Conservation (phyloP, 2,113 vertebrate genomes). For the Cinclus mexicanus region DNA sequence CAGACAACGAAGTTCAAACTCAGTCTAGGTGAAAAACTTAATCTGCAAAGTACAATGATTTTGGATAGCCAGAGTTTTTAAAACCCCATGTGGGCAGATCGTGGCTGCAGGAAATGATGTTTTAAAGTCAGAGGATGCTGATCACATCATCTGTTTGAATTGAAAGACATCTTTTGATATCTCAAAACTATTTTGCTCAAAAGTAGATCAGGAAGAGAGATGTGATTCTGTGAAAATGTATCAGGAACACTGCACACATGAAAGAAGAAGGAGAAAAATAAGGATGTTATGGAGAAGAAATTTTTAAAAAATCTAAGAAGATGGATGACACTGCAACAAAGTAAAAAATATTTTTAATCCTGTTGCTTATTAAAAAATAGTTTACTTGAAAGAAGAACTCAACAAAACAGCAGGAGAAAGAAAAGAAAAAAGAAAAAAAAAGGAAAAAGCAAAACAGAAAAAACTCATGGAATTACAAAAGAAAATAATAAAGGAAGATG, state of each 20-base stretch:
- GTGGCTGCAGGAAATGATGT: background rate
- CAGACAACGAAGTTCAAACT: background rate
- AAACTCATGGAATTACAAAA: background rate
- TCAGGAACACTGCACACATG: background rate
- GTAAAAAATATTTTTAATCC: background rate
- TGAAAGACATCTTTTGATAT: background rate
- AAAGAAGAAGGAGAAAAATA: background rate
- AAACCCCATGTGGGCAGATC: background rate
- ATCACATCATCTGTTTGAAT: background rate
- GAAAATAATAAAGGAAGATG: background rate
- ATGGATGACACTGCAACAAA: background rate
- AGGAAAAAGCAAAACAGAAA: fast-evolving
- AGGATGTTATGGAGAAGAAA: background rate
- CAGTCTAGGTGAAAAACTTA: background rate
- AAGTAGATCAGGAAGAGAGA: background rate
- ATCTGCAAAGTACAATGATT: background rate
- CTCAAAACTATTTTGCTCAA: background rate
- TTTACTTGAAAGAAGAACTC: background rate
- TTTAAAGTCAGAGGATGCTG: background rate
- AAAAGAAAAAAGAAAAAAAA: background rate
- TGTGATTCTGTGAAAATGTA: background rate
- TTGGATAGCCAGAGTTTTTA: background rate
- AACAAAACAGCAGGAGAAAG: background rate
- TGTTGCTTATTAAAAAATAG: background rate
- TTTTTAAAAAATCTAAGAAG: background rate